Percentiles rank a stretch among this genome's conserved stretches.
Conservation (phyloP, 2,888 invertebrate species). For the Drosophila peninsularis region DNA sequence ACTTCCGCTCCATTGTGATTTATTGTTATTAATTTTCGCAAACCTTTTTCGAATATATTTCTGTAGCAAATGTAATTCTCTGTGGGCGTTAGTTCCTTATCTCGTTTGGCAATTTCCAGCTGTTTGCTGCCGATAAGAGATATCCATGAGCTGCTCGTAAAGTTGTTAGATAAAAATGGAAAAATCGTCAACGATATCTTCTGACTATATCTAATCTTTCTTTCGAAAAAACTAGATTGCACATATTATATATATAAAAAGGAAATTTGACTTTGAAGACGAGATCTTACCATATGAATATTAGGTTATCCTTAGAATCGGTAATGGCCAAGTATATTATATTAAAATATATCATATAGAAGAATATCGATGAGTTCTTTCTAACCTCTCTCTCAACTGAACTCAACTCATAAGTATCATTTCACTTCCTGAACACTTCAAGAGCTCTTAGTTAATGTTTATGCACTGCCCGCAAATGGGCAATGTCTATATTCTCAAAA, state of each 20-base stretch:
- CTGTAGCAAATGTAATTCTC: slow-evolving; percentile 7
- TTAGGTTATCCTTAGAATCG: too few species aligned
- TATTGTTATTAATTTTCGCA: slow-evolving; percentile 24
- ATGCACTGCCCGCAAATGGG: not conserved
- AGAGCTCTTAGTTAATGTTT: too few species aligned
- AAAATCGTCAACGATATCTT: slow-evolving; percentile 3
- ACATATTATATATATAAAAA: not conserved
- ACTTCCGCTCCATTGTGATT: slow-evolving; percentile 17
- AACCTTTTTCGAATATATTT: slow-evolving; percentile 12
- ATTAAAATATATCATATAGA: too few species aligned
- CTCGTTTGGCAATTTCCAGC: slow-evolving; percentile 12
- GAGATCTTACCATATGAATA: too few species aligned
- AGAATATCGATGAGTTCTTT: too few species aligned
- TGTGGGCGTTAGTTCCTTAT: slow-evolving; percentile 24
- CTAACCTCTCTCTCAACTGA: too few species aligned
- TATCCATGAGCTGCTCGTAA: slow-evolving; percentile 1
- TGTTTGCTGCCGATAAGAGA: slow-evolving; percentile 33
- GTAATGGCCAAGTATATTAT: too few species aligned
- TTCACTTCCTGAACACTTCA: not conserved
- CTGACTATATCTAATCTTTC: not conserved
- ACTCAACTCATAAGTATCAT: too few species aligned
- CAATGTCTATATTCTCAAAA: slow-evolving; percentile 1
- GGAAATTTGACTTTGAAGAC: not conserved
- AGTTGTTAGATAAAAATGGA: not conserved
- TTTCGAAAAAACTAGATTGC: not conserved